Conservation (phyloP, 2,113 vertebrate genomes). For the Meles meles region DNA sequence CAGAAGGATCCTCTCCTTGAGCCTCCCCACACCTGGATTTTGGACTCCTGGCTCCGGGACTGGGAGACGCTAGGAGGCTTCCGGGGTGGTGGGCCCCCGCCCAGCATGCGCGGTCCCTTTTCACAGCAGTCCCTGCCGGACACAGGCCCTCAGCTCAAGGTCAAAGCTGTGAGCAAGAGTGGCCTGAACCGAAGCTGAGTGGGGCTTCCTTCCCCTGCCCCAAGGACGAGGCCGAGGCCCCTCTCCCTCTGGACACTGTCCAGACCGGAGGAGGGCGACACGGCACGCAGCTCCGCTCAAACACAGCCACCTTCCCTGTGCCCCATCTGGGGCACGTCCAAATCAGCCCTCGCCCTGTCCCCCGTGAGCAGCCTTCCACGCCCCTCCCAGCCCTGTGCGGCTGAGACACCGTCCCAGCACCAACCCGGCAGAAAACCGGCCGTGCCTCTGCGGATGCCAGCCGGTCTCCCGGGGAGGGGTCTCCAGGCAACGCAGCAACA, state of each 20-base stretch:
- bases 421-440: fast-evolving
- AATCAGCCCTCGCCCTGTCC: fast-evolving
- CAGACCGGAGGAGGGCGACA: fast-evolving
- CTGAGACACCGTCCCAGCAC: fast-evolving
- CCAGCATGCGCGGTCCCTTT: not conserved
- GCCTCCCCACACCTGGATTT: fast-evolving
- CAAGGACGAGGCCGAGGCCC: fast-evolving
- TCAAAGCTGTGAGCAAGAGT: not conserved
- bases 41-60: not conserved
- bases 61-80: too few relatives aligned
- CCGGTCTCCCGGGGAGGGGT: not conserved
- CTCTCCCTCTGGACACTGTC: fast-evolving
- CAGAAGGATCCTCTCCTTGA: not conserved
- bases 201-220: not conserved
- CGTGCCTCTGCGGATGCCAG: not conserved
- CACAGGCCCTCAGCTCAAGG: not conserved
- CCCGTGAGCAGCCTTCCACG: not conserved
- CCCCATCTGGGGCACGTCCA: fast-evolving
- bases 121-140: fast-evolving
- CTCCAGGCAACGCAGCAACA: not conserved
- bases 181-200: not conserved
- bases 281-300: fast-evolving
- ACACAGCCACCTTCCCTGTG: not conserved
- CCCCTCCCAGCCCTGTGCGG: not conserved
- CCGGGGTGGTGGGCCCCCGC: not conserved